Base-by-base conservation (phyloP, 1,140 invertebrate genomes). In the Lepidurus couesii region DNA sequence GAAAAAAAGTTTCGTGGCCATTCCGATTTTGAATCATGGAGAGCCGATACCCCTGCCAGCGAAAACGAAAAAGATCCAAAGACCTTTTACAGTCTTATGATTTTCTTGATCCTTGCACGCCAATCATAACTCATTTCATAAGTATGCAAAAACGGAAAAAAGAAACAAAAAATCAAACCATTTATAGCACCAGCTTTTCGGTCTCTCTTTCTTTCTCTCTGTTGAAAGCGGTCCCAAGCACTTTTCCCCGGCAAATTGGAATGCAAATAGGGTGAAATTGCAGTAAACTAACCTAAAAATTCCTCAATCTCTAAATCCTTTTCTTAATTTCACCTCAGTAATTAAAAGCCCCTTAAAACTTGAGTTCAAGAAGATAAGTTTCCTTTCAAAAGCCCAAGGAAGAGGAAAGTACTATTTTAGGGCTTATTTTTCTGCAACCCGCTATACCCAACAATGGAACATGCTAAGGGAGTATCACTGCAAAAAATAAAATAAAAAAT, bases 21-120 rank as follows among this genome's bases (percentile, higher is more conserved):
- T 65, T 65, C 34, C 53, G 53, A 65, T 65, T 65, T 65, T 7
- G 53, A 11, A 65, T 65, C 53, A 65, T 16, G 53, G 53, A 65
- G 53, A 65, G 53, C 53, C 53, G 53, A 65, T 65, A 65, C 53
- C 53, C 53, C 21, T 16, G 53, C 53, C 53, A 65, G 53, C 8
- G 21, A 21, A 65, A 65, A 65, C 16, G 45, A 65, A 65, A 65
- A 65, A 65, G 53, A 65, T 65, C 53, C 53, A 65, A 65, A 21
- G 16, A 65, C 53, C 53, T 65, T 65, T 65, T 65, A 65, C 53
- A 65, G 53, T 65, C 53, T 65, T 65, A 65, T 65, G 53, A 65
- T 65, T 65, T 65, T 65, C 53, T 65, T 65, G 53, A 65, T 65
- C 53, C 53, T 65, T 13, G 53, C 53, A 65, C 53, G 53, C 53